These are phyloP conservation scores for Ormia ochracea DNA, from an alignment of 2,888 invertebrate species.

Conservation along the genomic window DNA sequence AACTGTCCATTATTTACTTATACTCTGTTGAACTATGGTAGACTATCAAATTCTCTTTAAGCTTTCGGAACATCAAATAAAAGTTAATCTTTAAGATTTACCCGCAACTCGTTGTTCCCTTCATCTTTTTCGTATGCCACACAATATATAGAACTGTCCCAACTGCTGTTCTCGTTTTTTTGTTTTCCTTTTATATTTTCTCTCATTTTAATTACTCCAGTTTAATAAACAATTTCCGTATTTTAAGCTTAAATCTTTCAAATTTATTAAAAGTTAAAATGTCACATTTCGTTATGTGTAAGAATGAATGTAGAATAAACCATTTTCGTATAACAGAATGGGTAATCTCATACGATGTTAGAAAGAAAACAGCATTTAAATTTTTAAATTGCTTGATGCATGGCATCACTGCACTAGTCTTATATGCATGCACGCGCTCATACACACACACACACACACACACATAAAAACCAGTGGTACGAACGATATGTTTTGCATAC, in stretches of 20 bases:
- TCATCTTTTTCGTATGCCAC: constrained; percentile 26
- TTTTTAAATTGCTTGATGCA: constrained; percentile 30
- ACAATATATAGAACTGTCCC: constrained; percentile 40
- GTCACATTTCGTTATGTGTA: not conserved
- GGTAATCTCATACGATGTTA: constrained; percentile 6
- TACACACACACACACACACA: not conserved
- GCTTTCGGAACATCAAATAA: constrained; percentile 57
- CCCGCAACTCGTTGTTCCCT: not conserved
- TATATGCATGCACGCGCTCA: no score
- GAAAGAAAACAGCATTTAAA: constrained; percentile 20
- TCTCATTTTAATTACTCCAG: constrained; percentile 47
- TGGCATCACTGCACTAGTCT: constrained; percentile 40
- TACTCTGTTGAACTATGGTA: no score
- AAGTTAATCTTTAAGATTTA: constrained; percentile 60
- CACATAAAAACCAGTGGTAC: not conserved
- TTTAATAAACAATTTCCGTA: constrained; percentile 58
- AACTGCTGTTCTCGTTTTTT: constrained; percentile 35
- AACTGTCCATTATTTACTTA: constrained; percentile 32
- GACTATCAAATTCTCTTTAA: constrained; percentile 50
- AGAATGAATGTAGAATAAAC: not conserved
- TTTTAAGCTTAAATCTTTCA: constrained; percentile 42
- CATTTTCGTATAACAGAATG: not conserved
- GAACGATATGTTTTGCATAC: no score
- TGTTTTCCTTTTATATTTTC: not conserved
- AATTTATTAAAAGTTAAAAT: constrained; percentile 49